A percentile compares a stretch with the other conserved stretches of the same genome.
Evolutionary conservation across 1,140 invertebrate species (phyloP).

Genomic region (Heterodera schachtii): DNA sequence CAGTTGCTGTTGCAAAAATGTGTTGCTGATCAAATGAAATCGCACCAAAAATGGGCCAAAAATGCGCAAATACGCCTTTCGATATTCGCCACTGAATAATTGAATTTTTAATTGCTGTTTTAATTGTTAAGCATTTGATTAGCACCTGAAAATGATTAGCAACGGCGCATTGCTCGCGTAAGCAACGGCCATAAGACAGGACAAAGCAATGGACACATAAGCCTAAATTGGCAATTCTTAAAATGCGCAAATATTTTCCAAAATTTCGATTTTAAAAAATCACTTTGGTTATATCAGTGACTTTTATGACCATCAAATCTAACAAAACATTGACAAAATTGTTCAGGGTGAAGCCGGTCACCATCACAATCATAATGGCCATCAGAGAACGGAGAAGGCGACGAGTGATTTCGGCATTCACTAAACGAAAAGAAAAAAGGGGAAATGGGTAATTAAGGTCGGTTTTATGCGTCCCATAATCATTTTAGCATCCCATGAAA

Average conservation of each 20-base stretch:
- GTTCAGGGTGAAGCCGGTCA: background rate
- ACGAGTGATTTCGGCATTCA: background rate
- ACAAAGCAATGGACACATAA: background rate
- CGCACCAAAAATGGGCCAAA: too few relatives aligned
- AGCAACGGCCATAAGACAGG: background rate
- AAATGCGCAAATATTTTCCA: too few relatives aligned
- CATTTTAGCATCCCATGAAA: too few relatives aligned
- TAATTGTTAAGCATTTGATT: too few relatives aligned
- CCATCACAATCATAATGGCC: slow-evolving; percentile 5
- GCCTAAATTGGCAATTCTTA: too few relatives aligned
- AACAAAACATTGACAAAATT: slow-evolving; percentile 1
- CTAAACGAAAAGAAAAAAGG: background rate
- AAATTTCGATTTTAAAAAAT: background rate
- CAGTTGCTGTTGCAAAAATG: too few relatives aligned
- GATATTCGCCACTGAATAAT: too few relatives aligned
- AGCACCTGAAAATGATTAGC: background rate
- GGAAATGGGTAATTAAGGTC: too few relatives aligned
- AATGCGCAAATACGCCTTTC: too few relatives aligned
- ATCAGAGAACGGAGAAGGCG: slow-evolving; percentile 1
- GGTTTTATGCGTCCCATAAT: too few relatives aligned
- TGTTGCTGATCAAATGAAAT: too few relatives aligned
- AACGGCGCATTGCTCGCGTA: slow-evolving; percentile 9
- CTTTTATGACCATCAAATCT: background rate
- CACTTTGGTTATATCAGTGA: background rate
- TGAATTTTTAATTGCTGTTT: too few relatives aligned